phyloP scores from a whole-genome alignment of 1,140 invertebrate species.

The Vollenhovia emeryi region DNA sequence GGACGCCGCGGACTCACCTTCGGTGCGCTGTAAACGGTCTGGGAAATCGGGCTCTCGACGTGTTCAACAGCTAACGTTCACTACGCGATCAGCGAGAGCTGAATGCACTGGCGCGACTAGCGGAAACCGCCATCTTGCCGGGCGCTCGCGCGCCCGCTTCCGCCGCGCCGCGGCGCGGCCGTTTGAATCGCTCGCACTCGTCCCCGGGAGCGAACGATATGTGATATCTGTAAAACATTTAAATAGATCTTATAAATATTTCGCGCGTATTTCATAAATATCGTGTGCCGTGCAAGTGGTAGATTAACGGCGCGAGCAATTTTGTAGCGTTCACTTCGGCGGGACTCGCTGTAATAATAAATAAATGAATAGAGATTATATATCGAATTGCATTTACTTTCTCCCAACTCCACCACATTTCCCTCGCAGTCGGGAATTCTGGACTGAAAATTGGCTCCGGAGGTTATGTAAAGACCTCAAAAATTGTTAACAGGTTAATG shows the following conservation, averaged over 20 bases:
- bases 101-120: conserved; percentile 82
- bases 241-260: too few relatives aligned
- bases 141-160: conserved; percentile 53
- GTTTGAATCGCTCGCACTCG: not conserved
- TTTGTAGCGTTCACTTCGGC: too few relatives aligned
- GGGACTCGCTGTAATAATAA: too few relatives aligned
- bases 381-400: too few relatives aligned
- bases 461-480: not conserved
- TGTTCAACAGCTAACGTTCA: conserved; percentile 83
- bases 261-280: too few relatives aligned
- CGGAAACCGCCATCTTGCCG: conserved; percentile 82
- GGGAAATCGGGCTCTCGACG: conserved; percentile 82
- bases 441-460: not conserved
- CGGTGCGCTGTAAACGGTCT: conserved; percentile 82
- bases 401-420: not conserved
- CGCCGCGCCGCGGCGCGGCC: conserved; percentile 2
- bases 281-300: too few relatives aligned
- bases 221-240: too few relatives aligned
- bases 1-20: conserved; percentile 79
- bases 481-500: not conserved
- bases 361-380: too few relatives aligned
- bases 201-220: too few relatives aligned
- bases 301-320: not conserved
- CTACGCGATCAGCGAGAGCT: conserved; percentile 84
- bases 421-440: not conserved